A percentile compares a stretch with the other conserved stretches of the same genome.
phyloP scores from a whole-genome alignment of 2,113 vertebrate species.

The Brachyhypopomus gauderio region DNA sequence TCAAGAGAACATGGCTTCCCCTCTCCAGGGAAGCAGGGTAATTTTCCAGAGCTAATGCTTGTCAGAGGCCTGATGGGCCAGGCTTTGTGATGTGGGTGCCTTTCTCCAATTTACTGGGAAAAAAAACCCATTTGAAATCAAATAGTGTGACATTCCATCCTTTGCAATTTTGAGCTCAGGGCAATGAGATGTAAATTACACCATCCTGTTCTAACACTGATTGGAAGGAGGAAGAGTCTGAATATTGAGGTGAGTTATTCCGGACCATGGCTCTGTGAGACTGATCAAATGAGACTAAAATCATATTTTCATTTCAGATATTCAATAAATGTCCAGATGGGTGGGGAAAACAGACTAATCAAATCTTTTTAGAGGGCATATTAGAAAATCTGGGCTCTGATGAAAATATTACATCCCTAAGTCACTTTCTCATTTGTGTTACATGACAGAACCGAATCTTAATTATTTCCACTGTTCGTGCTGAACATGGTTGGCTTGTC shows the following conservation, averaged over 20 bases:
- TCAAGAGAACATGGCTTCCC: conserved; percentile 25
- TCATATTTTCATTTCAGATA: conserved; percentile 49
- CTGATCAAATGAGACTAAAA: conserved; percentile 48
- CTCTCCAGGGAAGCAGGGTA: conserved; percentile 48
- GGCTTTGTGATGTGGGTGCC: conserved; percentile 35
- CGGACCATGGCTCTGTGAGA: conserved; percentile 20
- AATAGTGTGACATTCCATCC: conserved; percentile 48
- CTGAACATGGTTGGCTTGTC: not conserved
- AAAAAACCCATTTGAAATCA: conserved; percentile 49
- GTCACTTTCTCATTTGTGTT: not conserved
- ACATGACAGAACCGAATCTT: not conserved
- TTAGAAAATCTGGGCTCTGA: conserved; percentile 25
- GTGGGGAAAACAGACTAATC: conserved; percentile 14
- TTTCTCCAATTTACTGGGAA: conserved; percentile 49
- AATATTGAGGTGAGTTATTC: conserved; percentile 35
- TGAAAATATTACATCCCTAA: not conserved
- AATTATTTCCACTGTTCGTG: not conserved
- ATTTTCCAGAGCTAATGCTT: conserved; percentile 53
- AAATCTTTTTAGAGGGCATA: conserved; percentile 10
- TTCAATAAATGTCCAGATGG: conserved; percentile 38
- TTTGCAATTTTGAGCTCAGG: conserved; percentile 48
- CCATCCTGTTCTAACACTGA: conserved; percentile 38
- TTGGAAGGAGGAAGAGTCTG: conserved; percentile 21
- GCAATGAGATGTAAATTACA: conserved; percentile 58
- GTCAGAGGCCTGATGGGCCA: conserved; percentile 44